Percentiles rank a stretch among this genome's conserved stretches.
These are phyloP conservation scores for Dasysyrphus tricinctus DNA, from an alignment of 2,888 invertebrate genomes.

Conservation along the genomic window DNA sequence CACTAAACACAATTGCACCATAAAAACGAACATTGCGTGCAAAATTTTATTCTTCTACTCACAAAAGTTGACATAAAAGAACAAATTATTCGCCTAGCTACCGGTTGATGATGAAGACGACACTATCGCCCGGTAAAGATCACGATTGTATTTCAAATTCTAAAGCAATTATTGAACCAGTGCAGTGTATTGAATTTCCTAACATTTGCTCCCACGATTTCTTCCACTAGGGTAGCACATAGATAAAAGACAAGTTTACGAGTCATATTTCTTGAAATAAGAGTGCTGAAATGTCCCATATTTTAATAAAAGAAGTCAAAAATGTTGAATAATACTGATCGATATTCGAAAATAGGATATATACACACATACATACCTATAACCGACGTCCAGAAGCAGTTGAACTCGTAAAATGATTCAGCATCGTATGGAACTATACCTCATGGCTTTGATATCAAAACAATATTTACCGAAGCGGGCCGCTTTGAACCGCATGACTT, in stretches of 20 bases:
- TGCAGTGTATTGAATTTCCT: slow-evolving; percentile 61
- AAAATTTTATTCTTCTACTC: slow-evolving; percentile 36
- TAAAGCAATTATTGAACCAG: slow-evolving; percentile 35
- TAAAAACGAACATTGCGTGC: slow-evolving; percentile 46
- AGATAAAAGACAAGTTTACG: slow-evolving; percentile 43
- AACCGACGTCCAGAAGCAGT: slow-evolving; percentile 50
- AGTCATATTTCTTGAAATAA: slow-evolving; percentile 57
- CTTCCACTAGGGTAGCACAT: background rate
- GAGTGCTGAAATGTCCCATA: slow-evolving; percentile 13
- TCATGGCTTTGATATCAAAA: slow-evolving; percentile 35
- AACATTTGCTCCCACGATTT: slow-evolving; percentile 71
- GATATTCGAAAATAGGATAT: slow-evolving; percentile 17
- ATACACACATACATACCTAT: background rate
- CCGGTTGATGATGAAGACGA: slow-evolving; percentile 72
- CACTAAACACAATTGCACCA: slow-evolving; percentile 38
- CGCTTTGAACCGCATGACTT: slow-evolving; percentile 70
- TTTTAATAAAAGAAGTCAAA: background rate
- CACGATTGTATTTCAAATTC: slow-evolving; percentile 53
- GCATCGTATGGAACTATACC: slow-evolving; percentile 14
- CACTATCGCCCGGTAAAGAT: slow-evolving; percentile 55
- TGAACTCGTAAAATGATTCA: slow-evolving; percentile 10
- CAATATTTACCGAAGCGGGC: slow-evolving; percentile 60
- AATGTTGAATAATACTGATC: slow-evolving; percentile 10
- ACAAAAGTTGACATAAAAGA: slow-evolving; percentile 63
- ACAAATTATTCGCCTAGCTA: slow-evolving; percentile 71